Evolutionary conservation across 1,140 invertebrate genomes (phyloP).

Genomic region (Drosophila miranda): DNA sequence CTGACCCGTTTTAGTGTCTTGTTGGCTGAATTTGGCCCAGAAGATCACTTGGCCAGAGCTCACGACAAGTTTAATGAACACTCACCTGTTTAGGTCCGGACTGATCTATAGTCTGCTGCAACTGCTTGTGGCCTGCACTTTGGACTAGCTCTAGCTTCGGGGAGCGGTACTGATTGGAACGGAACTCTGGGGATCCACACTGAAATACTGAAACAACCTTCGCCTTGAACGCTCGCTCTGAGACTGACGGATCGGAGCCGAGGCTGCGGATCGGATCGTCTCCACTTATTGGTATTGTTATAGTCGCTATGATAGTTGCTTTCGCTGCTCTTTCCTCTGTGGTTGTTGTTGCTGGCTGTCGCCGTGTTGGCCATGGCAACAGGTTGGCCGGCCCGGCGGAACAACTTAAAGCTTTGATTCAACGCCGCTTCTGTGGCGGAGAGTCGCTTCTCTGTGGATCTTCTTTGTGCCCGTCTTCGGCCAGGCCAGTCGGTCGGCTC

Average conservation of each 20-base stretch:
- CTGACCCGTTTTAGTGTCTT: slow-evolving; percentile 58
- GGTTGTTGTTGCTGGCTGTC: slow-evolving; percentile 14
- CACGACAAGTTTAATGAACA: slow-evolving; percentile 27
- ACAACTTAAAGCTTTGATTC: slow-evolving; percentile 51
- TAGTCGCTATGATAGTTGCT: slow-evolving; percentile 28
- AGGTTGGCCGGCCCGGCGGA: slow-evolving; percentile 58
- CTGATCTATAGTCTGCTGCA: slow-evolving; percentile 41
- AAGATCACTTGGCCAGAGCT: slow-evolving; percentile 28
- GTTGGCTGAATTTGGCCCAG: neutral
- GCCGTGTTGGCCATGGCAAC: slow-evolving; percentile 35
- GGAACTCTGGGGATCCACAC: slow-evolving; percentile 5
- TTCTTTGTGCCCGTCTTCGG: slow-evolving; percentile 31
- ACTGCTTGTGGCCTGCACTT: slow-evolving; percentile 57
- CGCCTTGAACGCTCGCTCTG: slow-evolving; percentile 75
- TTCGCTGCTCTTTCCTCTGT: too few species aligned
- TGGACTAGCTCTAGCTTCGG: slow-evolving; percentile 52
- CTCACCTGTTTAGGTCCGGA: slow-evolving; percentile 62
- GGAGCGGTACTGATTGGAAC: slow-evolving; percentile 7
- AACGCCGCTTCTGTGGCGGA: neutral
- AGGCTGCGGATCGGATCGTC: slow-evolving; percentile 54
- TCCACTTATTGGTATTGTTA: slow-evolving; percentile 54
- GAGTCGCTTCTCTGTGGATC: slow-evolving; percentile 24
- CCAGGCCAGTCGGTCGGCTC: slow-evolving; percentile 1
- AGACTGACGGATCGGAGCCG: slow-evolving; percentile 62
- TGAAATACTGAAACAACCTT: slow-evolving; percentile 64